Evolutionary conservation across 2,113 vertebrate genomes (phyloP), one percentile per base, ranked within the genome.

Genomic region (Pyxicephalus adspersus): DNA sequence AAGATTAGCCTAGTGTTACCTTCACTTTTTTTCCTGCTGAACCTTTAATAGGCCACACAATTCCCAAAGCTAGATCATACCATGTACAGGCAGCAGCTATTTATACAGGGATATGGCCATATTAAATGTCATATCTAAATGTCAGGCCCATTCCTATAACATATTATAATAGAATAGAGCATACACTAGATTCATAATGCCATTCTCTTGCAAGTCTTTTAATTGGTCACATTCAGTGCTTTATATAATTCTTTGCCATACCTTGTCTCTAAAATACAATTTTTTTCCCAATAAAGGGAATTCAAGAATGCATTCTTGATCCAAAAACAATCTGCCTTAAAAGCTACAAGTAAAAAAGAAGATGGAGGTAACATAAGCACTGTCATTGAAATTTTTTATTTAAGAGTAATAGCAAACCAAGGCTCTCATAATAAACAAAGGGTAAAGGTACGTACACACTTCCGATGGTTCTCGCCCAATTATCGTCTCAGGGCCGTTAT

Each of bases 41-140:
- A 20, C 20, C 23, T 54, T 61, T 34, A 20, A 57, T 19, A 57
- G 29, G 3, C 17, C 28, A 50, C 28, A 3, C 31, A 76, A 76
- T 63, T 34, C 22, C 34, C n/a, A 34, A 51, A 23, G 57, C 13
- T 19, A 15, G 28, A 25, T 22, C 29, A 19, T 52, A 45, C 5
- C 11, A 20, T 26, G 67, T 29, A 58, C 16, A 20, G 13, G 19
- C 64, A 58, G 18, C 3, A 26, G 22, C 29, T 23, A 60, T 55
- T 55, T 54, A 68, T 57, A 34, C 52, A 58, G 17, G 20, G 64
- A 20, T n/a, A 11, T 34, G 26, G 45, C 23, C 6, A 9, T 58
- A 65, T 54, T 60, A 67, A 68, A 68, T 79, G 52, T 68, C 64
- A 79, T 20, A 60, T 67, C 20, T 66, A 68, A 78, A 78, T 67